Evolutionary conservation across 2,797 vertebrate species (phyloP).

Genomic region (Tympanoctomys barrerae): DNA sequence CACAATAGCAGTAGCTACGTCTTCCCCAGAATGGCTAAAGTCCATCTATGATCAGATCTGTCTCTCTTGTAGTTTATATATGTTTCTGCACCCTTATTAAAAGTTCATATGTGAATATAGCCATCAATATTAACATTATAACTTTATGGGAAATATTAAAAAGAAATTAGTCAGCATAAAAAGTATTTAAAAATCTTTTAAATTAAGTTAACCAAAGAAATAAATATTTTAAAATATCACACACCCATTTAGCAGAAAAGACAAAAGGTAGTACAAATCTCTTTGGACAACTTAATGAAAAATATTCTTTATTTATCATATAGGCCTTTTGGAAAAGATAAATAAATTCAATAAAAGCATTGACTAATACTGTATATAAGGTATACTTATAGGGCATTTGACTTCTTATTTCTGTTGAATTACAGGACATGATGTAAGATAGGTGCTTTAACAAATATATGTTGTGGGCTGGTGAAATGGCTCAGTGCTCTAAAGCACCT

Average conservation of each 20-base stretch:
- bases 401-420: not conserved
- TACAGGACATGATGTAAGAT: not conserved
- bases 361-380: not conserved
- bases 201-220: not conserved
- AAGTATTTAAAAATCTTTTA: not conserved
- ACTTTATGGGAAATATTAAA: not conserved
- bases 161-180: not conserved
- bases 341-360: not conserved
- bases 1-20: not conserved
- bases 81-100: conserved; percentile 6
- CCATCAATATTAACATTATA: not conserved
- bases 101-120: not conserved
- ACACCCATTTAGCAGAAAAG: not conserved
- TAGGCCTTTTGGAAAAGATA: not conserved
- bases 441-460: conserved; percentile 45
- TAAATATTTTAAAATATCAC: not conserved
- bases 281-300: not conserved
- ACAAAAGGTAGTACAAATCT: not conserved
- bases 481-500: too few species aligned
- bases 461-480: too few species aligned
- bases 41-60: not conserved
- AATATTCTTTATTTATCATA: not conserved
- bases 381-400: not conserved
- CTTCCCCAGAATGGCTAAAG: not conserved
- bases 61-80: not conserved